Base-by-base conservation (phyloP, 2,797 vertebrate species). In the Thalassophryne amazonica region DNA sequence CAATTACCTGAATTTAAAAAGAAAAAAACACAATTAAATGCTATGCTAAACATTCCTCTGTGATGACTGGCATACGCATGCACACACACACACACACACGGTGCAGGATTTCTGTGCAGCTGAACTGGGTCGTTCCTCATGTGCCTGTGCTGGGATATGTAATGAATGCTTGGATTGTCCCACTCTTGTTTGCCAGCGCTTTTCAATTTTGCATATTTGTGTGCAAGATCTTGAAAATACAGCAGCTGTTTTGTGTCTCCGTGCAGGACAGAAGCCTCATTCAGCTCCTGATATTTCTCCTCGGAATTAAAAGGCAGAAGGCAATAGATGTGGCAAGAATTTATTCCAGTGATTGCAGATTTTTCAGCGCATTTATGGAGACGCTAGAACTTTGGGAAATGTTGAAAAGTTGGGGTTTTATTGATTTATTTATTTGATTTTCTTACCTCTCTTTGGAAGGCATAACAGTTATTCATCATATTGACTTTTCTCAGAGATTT, bases 31-130 rank as follows among this genome's bases (percentile, higher is more conserved):
- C n/a, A n/a, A n/a, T n/a, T n/a, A n/a, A n/a, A n/a, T n/a, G n/a
- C n/a, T n/a, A n/a, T n/a, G n/a, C 51, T 28, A 53, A 58, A 78
- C 43, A 65, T 66, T 57, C 42, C 56, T 30, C 46, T 55, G 33
- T 69, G 29, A 57, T 25, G 31, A 32, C 19, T 32, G 7, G 43
- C 53, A 30, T 36, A 41, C 38, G 19, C 32, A 48, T 18, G 17
- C 34, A 49, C n/a, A 7, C 28, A 16, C 37, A 5, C 33, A 39
- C 4, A 3, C 29, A 51, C 25, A 31, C 27, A 23, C 20, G 11
- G 31, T 59, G 45, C 24, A 19, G 47, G 47, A 40, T 69, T 74
- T 78, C 59, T 74, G 67, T 65, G 62, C 73, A 82, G 80, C 79
- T 87, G 83, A 82, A 66, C 17, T 12, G 52, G 60, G 54, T 68